These are phyloP conservation scores for Drosophila maculinotata DNA, from an alignment of 2,888 invertebrate genomes.

Conservation along the genomic window DNA sequence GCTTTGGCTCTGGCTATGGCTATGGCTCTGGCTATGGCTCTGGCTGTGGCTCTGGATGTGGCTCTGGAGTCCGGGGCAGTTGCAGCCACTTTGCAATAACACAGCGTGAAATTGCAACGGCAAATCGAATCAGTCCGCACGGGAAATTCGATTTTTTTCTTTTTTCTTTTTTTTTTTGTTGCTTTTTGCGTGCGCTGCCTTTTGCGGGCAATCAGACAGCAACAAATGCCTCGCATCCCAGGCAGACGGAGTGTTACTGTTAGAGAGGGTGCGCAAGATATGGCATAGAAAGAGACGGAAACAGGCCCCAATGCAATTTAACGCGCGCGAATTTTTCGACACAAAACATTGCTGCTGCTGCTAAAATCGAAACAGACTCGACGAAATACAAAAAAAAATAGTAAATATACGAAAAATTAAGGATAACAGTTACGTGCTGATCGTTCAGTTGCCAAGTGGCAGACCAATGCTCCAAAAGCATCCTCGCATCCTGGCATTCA, in stretches of 20 bases:
- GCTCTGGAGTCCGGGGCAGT: slow-evolving; percentile 47
- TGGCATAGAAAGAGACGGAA: slow-evolving; percentile 11
- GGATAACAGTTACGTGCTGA: slow-evolving; percentile 43
- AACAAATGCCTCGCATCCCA: slow-evolving; percentile 63
- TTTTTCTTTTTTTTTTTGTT: slow-evolving; percentile 2
- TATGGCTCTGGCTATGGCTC: not conserved
- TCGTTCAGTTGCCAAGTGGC: slow-evolving; percentile 48
- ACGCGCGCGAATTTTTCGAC: slow-evolving; percentile 42
- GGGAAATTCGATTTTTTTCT: slow-evolving; percentile 83
- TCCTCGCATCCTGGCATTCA: slow-evolving; percentile 26
- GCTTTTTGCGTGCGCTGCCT: slow-evolving; percentile 42
- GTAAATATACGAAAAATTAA: slow-evolving; percentile 21
- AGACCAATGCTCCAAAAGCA: slow-evolving; percentile 20
- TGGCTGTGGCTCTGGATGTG: slow-evolving; percentile 23
- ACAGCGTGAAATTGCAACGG: slow-evolving; percentile 85
- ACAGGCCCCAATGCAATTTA: slow-evolving; percentile 60
- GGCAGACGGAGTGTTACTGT: slow-evolving; percentile 17
- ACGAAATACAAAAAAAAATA: slow-evolving; percentile 19
- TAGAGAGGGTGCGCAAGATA: not conserved
- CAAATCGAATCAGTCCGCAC: slow-evolving; percentile 84
- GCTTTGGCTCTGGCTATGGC: slow-evolving; percentile 32
- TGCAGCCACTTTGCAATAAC: slow-evolving; percentile 82
- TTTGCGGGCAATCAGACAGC: slow-evolving; percentile 80
- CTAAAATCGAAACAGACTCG: slow-evolving; percentile 29
- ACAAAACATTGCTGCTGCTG: slow-evolving; percentile 36